Evolutionary conservation across 1,140 invertebrate genomes (phyloP).

Genomic region (Drosophila prosaltans): DNA sequence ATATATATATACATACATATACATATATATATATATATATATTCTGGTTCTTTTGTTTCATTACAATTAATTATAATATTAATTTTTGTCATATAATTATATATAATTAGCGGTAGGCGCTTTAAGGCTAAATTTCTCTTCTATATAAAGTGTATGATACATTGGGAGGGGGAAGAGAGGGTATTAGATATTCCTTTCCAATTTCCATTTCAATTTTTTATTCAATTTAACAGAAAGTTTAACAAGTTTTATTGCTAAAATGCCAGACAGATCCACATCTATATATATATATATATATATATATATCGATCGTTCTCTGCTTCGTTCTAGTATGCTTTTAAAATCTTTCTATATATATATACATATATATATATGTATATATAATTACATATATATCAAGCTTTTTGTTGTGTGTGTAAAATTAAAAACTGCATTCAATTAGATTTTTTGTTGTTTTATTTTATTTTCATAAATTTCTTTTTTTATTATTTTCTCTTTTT

Average conservation of each 20-base stretch:
- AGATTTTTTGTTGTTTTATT: slow-evolving; percentile 30
- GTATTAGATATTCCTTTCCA: neutral
- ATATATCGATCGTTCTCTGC: neutral
- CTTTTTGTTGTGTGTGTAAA: slow-evolving; percentile 3
- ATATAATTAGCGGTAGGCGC: slow-evolving; percentile 49
- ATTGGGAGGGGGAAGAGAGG: slow-evolving; percentile 15
- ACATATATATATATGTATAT: slow-evolving; percentile 31
- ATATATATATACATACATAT: too few species aligned
- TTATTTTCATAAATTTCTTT: slow-evolving; percentile 45
- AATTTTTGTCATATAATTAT: slow-evolving; percentile 23
- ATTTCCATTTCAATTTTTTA: neutral
- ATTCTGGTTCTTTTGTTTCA: slow-evolving; percentile 9
- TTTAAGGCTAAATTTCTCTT: slow-evolving; percentile 67
- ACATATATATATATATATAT: too few species aligned
- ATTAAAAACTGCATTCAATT: slow-evolving; percentile 47
- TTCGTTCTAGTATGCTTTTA: slow-evolving; percentile 13
- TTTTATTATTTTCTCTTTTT: neutral
- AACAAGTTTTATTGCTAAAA: slow-evolving; percentile 50
- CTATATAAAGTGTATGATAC: slow-evolving; percentile 64
- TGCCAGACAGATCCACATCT: slow-evolving; percentile 32
- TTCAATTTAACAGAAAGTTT: slow-evolving; percentile 45
- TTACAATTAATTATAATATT: slow-evolving; percentile 8
- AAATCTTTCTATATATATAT: slow-evolving; percentile 37
- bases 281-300: neutral
- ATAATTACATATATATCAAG: slow-evolving; percentile 24